Percentiles rank a stretch among this genome's conserved stretches.
Conservation (phyloP, 2,113 vertebrate species). For the Acanthochromis polyacanthus region DNA sequence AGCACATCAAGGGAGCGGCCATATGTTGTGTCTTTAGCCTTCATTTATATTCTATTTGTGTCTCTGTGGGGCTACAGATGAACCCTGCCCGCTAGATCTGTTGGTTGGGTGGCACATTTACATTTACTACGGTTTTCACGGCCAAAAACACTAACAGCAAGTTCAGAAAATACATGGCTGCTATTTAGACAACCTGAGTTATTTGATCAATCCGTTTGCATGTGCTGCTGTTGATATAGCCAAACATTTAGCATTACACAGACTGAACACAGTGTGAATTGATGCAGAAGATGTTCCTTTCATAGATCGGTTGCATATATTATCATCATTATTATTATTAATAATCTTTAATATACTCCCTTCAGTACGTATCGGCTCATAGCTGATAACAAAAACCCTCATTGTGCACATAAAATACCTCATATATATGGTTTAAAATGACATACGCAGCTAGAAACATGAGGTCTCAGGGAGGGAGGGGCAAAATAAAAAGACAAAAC, state of each 20-base stretch:
- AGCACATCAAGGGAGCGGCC: constrained; percentile 73
- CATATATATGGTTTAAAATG: constrained; percentile 16
- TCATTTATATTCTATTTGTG: constrained; percentile 75
- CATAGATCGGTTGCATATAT: constrained; percentile 38
- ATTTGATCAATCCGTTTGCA: constrained; percentile 31
- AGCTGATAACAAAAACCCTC: constrained; percentile 52
- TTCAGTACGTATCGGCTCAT: constrained; percentile 26
- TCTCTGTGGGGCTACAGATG: constrained; percentile 63
- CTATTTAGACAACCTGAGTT: constrained; percentile 32
- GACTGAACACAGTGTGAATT: constrained; percentile 7
- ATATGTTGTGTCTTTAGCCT: constrained; percentile 76
- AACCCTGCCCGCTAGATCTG: constrained; percentile 53
- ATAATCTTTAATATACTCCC: constrained; percentile 18
- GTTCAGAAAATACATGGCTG: constrained; percentile 32
- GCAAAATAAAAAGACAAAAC: constrained; percentile 33
- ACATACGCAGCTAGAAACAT: constrained; percentile 17
- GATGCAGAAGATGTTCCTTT: constrained; percentile 58
- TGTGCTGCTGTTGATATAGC: background rate
- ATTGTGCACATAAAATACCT: constrained; percentile 48
- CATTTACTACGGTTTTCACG: constrained; percentile 42
- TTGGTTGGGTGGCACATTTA: constrained; percentile 37
- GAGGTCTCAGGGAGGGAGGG: constrained; percentile 22
- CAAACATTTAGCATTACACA: constrained; percentile 22
- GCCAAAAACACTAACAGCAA: constrained; percentile 1
- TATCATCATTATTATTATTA: constrained; percentile 55